Conservation (phyloP, 2,113 vertebrate species). For the Lamprologus tigripictilis region DNA sequence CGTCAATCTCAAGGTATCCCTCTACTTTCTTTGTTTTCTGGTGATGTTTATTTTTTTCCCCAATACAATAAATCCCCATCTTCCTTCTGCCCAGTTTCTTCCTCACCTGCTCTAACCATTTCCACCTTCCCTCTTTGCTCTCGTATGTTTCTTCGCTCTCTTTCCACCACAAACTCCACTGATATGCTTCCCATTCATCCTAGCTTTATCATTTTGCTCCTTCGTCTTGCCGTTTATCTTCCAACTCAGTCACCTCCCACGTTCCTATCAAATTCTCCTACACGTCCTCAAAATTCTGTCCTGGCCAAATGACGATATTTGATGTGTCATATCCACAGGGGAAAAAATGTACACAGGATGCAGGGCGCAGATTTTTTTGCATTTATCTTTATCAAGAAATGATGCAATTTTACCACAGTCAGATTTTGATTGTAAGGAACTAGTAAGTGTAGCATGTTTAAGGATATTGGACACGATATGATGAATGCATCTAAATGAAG, state of each 20-base stretch:
- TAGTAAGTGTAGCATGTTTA: background rate
- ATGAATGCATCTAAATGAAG: background rate
- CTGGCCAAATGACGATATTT: background rate
- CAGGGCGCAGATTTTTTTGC: background rate
- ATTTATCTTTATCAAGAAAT: background rate
- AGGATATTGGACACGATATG: background rate
- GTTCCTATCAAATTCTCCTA: conserved; percentile 6
- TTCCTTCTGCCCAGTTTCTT: background rate
- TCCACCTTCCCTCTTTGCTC: background rate
- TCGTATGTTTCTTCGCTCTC: background rate
- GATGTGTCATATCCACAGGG: background rate
- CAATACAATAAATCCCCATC: background rate
- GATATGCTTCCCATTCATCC: background rate
- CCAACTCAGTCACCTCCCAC: conserved; percentile 29
- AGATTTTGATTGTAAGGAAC: background rate
- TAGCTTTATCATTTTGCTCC: background rate
- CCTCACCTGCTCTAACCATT: background rate
- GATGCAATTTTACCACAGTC: background rate
- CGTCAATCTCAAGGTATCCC: background rate
- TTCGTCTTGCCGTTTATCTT: conserved; percentile 9
- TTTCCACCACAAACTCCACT: background rate
- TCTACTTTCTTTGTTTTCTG: background rate
- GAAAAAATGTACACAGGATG: background rate
- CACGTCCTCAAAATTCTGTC: background rate
- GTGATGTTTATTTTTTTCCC: background rate